These are phyloP conservation scores for Drosophila simulans DNA, from an alignment of 1,140 invertebrate genomes.

Conservation along the genomic window DNA sequence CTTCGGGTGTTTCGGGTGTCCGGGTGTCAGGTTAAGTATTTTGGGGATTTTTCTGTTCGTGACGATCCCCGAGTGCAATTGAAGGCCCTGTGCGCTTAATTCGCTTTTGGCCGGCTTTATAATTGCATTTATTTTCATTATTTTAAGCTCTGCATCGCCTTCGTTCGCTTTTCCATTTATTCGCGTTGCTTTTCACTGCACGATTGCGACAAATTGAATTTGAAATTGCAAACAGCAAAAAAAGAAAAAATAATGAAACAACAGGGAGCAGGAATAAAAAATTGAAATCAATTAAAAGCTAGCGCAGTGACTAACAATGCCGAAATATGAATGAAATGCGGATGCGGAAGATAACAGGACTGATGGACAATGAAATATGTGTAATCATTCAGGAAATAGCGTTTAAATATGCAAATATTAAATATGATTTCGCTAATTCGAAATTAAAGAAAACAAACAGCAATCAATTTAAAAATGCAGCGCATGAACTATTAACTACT, in stretches of 20 bases:
- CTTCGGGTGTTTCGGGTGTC: too few species aligned
- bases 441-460: neutral
- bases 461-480: neutral
- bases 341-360: neutral
- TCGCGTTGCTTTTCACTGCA: conserved; percentile 32
- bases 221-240: conserved; percentile 51
- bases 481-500: neutral
- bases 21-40: conserved; percentile 27
- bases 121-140: conserved; percentile 77
- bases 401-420: neutral
- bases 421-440: neutral
- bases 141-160: conserved; percentile 43
- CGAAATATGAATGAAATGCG: neutral
- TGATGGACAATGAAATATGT: neutral
- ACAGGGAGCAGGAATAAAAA: conserved; percentile 6
- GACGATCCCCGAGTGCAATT: conserved; percentile 39
- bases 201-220: conserved; percentile 69
- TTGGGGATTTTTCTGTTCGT: conserved; percentile 37
- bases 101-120: conserved; percentile 48
- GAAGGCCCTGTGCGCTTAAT: conserved; percentile 39
- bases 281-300: conserved; percentile 34
- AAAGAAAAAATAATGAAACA: neutral
- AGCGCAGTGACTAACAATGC: conserved; percentile 13
- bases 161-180: conserved; percentile 12
- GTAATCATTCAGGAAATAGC: conserved; percentile 3